Evolutionary conservation across 2,113 vertebrate genomes (phyloP), one percentile per base, ranked within the genome.

Genomic region (Phyllopteryx taeniolatus): DNA sequence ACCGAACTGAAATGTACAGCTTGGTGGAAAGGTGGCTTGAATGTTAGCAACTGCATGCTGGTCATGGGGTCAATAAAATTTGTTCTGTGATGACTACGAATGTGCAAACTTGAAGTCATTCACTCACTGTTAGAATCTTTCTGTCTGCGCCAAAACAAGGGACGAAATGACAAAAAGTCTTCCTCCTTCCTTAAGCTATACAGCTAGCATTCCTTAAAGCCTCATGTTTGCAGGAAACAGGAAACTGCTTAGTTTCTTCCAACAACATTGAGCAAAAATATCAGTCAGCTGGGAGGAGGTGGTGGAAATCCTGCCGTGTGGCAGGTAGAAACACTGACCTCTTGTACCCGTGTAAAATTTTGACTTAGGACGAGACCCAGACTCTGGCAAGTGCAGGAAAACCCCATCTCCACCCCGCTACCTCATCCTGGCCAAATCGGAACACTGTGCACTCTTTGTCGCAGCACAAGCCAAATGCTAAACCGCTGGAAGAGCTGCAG

Each of bases 321-420:
- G 76, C 79, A 86, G 77, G 79, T 79, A 85, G 69, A 87, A 77
- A 78, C 73, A 75, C 51, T 79, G 83, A 87, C 82, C 88, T 83
- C 71, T 79, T 82, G 78, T 82, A 72, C 76, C 81, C 72, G 68
- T 65, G 63, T 59, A 42, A 56, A 74, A 68, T 70, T 76, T 70
- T 71, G 71, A 73, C 59, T 75, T 73, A 68, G 73, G 77, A 78
- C 89, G 82, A 73, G 82, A 79, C 83, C 14, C 84, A 83, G 71
- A 57, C 72, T 75, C 68, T 49, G 71, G 80, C 77, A 75, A 76
- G 77, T 78, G 79, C 76, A 86, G 85, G 87, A 87, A 88, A 86
- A 77, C 86, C 90, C 90, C 85, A 88, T 86, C 86, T 82, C 87
- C 83, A 78, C 87, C 85, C 90, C 83, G 77, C 86, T 83, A 80